These are phyloP conservation scores for Microchrysa polita DNA, from an alignment of 2,888 invertebrate species.

Conservation along the genomic window DNA sequence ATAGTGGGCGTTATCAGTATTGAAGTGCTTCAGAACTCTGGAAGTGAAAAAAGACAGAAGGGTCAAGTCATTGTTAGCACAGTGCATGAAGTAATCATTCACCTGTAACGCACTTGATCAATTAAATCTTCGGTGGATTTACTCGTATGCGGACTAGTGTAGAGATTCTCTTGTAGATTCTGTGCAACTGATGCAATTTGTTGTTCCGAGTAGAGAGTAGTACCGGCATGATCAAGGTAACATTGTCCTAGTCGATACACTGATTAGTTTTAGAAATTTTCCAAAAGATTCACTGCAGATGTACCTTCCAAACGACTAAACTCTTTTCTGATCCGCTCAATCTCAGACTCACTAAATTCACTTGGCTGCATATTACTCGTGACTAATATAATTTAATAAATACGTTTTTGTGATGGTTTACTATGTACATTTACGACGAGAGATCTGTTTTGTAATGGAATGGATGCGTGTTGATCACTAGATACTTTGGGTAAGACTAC, in stretches of 20 bases:
- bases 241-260: slow-evolving; percentile 67
- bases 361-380: slow-evolving; percentile 21
- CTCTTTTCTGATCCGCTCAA: slow-evolving; percentile 64
- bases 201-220: slow-evolving; percentile 81
- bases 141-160: slow-evolving; percentile 93
- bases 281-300: slow-evolving; percentile 42
- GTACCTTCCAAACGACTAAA: slow-evolving; percentile 66
- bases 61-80: background rate
- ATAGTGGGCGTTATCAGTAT: slow-evolving; percentile 82
- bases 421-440: too few relatives aligned
- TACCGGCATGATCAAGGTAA: slow-evolving; percentile 91
- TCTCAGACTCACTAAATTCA: slow-evolving; percentile 64
- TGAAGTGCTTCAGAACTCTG: slow-evolving; percentile 86
- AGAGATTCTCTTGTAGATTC: slow-evolving; percentile 77
- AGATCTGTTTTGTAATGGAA: too few relatives aligned
- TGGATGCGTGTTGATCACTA: too few relatives aligned
- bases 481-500: too few relatives aligned
- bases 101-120: slow-evolving; percentile 84
- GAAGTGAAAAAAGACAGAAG: slow-evolving; percentile 53
- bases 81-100: slow-evolving; percentile 46
- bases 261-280: background rate
- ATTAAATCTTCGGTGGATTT: slow-evolving; percentile 83
- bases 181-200: slow-evolving; percentile 74
- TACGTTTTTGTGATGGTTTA: too few relatives aligned
- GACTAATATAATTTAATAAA: too few relatives aligned